Conservation (phyloP, 2,797 vertebrate species). For the Sebastes taczanowskii region DNA sequence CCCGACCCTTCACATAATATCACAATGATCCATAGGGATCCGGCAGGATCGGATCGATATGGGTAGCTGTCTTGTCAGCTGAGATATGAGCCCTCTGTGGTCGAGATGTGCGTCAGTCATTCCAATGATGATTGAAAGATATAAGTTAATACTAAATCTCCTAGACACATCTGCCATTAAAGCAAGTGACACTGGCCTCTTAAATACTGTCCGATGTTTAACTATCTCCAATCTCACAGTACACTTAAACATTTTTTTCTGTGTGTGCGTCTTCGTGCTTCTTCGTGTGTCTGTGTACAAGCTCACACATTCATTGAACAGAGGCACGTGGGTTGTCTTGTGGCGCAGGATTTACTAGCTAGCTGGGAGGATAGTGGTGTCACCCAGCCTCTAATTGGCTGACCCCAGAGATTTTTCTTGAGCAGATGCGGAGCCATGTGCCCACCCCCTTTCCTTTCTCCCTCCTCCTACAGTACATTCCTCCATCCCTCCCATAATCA, state of each 20-base stretch:
- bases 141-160: background rate
- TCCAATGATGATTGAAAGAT: background rate
- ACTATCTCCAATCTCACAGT: background rate
- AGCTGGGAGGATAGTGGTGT: slow-evolving; percentile 56
- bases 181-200: background rate
- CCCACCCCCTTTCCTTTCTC: slow-evolving; percentile 28
- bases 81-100: background rate
- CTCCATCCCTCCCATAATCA: slow-evolving; percentile 68
- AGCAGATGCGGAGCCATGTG: slow-evolving; percentile 53
- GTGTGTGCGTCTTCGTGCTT: slow-evolving; percentile 11
- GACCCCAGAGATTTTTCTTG: slow-evolving; percentile 66
- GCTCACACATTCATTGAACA: slow-evolving; percentile 43
- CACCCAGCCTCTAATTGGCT: slow-evolving; percentile 72
- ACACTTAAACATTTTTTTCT: background rate
- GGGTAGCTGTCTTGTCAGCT: background rate
- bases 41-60: background rate
- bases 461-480: slow-evolving; percentile 40
- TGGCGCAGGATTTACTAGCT: slow-evolving; percentile 67
- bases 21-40: background rate
- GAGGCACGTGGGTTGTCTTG: slow-evolving; percentile 58
- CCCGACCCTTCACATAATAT: background rate
- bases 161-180: background rate
- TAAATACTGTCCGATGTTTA: background rate
- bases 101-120: background rate
- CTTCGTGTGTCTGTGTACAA: slow-evolving; percentile 10